phyloP scores from a whole-genome alignment of 1,140 invertebrate species.

The Drosophila funebris region DNA sequence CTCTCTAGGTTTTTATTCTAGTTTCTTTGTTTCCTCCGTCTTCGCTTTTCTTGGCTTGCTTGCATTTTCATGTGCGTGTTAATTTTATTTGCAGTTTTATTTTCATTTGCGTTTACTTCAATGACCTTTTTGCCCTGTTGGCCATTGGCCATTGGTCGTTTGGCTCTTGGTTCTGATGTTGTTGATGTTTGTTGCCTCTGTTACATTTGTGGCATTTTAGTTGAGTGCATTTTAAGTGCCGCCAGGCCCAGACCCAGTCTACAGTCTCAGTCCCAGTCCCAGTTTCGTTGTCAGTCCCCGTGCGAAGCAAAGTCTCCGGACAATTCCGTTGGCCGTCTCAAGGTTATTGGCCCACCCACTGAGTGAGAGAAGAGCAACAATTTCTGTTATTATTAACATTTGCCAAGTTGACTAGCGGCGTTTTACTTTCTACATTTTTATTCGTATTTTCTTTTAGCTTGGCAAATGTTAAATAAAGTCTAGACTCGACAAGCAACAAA shows the following conservation, averaged over 20 bases:
- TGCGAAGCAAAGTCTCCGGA: neutral
- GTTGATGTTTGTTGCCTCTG: conserved; percentile 36
- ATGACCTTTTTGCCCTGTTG: conserved; percentile 49
- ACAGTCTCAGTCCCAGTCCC: neutral
- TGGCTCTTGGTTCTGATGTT: conserved; percentile 17
- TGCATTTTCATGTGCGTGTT: conserved; percentile 54
- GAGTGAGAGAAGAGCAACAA: conserved; percentile 1
- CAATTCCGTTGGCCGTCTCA: conserved; percentile 23
- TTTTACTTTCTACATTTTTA: conserved; percentile 19
- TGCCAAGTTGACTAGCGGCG: conserved; percentile 23
- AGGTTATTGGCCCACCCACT: conserved; percentile 39
- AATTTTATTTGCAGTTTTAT: conserved; percentile 67
- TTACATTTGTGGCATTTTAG: conserved; percentile 63
- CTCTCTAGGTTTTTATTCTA: neutral
- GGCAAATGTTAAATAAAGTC: conserved; percentile 32
- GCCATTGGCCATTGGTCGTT: conserved; percentile 24
- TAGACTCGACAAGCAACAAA: conserved; percentile 32
- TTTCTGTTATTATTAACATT: conserved; percentile 54
- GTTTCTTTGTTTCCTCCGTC: neutral
- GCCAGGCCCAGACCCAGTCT: conserved; percentile 10
- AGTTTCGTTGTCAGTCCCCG: no score
- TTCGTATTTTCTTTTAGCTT: conserved; percentile 13
- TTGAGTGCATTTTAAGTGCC: conserved; percentile 65
- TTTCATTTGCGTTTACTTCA: conserved; percentile 54
- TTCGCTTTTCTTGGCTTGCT: neutral